Evolutionary conservation across 2,797 vertebrate species (phyloP), one percentile per base, ranked within the genome.

Genomic region (Okamejei kenojei): DNA sequence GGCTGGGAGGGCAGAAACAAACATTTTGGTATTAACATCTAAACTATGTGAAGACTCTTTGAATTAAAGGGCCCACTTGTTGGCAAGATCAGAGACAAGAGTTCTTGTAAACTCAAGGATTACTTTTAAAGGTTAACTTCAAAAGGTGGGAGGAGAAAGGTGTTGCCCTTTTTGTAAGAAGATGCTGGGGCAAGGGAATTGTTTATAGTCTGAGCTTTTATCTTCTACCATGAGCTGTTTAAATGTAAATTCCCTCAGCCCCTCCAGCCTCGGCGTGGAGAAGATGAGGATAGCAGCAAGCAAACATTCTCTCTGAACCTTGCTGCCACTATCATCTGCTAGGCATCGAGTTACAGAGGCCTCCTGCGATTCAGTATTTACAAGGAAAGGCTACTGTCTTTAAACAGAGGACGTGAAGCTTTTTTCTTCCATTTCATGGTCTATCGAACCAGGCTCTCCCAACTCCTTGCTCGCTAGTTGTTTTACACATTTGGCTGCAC

Each of bases 341-440:
- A 73, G 29, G 81, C 93, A 93, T 94, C 93, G 90, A 58, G 93
- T 95, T 94, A 94, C 94, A 93, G 93, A 58, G 91, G 78, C 94
- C 93, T 91, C 93, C 71, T 93, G 80, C 38, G 81, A 79, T 63
- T 93, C 86, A 93, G 93, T 93, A 68, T 79, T 94, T 94, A 81
- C 93, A 93, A 81, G 93, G 90, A 94, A 94, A 95, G 94, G 96
- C 93, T 95, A 95, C 95, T 95, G 95, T 93, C 81, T 93, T 93
- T 93, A 91, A 94, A 94, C 94, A 94, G 94, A 95, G 94, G 82
- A 94, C 86, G 93, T 61, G 93, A 93, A 79, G 80, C 90, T 38
- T 54, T 54, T 74, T 23, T 74, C 54, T 74, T 68, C 35, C 9
- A 26, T 26, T 29, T 21, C 35, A 19, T 19, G 19, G 32, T 68